Percentiles rank a stretch among this genome's conserved stretches.
phyloP scores from a whole-genome alignment of 2,888 invertebrate genomes.

The Hedychridium roseum region DNA sequence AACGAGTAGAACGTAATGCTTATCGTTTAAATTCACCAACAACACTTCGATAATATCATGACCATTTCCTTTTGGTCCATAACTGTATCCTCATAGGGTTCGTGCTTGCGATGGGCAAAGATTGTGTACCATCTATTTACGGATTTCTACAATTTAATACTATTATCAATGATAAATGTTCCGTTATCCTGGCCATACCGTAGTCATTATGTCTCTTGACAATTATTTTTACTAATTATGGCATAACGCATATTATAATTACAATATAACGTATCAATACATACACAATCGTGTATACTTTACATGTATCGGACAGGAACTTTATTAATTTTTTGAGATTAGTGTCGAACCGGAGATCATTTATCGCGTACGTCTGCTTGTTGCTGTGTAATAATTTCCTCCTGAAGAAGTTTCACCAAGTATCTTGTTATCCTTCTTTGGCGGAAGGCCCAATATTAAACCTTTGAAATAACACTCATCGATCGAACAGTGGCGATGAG shows the following conservation, averaged over 20 bases:
- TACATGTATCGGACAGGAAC: too few species aligned
- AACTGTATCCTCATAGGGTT: too few species aligned
- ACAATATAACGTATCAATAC: too few species aligned
- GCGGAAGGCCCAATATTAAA: neutral
- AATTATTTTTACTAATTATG: neutral
- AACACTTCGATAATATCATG: too few species aligned
- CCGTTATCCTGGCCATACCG: constrained; percentile 41
- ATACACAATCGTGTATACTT: neutral
- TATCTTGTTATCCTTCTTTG: neutral
- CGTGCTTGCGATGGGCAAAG: too few species aligned
- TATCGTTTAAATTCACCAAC: too few species aligned
- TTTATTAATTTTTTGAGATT: constrained; percentile 45
- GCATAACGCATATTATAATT: too few species aligned
- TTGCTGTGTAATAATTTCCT: constrained; percentile 13
- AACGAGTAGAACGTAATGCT: too few species aligned
- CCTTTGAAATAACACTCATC: too few species aligned
- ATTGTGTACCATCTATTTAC: too few species aligned
- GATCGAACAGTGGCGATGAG: too few species aligned
- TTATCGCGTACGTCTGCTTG: constrained; percentile 15
- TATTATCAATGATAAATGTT: constrained; percentile 42
- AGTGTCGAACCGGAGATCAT: constrained; percentile 30
- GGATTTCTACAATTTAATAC: constrained; percentile 37
- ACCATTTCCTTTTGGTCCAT: too few species aligned
- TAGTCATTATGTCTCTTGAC: constrained; percentile 25
- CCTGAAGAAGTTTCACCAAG: constrained; percentile 8